Conservation (phyloP, 1,140 invertebrate species). For the Vanessa tameamea region DNA sequence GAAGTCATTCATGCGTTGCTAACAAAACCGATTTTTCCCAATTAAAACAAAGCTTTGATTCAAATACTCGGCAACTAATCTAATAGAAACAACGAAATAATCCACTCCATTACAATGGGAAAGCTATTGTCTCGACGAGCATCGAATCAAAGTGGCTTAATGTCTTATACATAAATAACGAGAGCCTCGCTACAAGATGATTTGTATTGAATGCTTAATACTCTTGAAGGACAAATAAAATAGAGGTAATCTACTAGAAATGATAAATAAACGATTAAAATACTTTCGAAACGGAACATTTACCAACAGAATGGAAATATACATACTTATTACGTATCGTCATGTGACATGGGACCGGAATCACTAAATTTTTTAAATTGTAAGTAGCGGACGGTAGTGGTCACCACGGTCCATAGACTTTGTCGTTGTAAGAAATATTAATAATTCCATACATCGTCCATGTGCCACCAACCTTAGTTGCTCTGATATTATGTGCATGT, state of each 20-base stretch:
- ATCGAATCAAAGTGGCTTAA: constrained; percentile 24
- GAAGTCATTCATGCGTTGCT: constrained; percentile 5
- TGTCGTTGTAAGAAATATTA: too few species aligned
- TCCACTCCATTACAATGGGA: constrained; percentile 14
- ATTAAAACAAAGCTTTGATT: constrained; percentile 14
- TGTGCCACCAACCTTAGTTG: too few species aligned
- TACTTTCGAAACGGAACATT: neutral
- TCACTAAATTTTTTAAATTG: too few species aligned
- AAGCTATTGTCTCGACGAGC: constrained; percentile 15
- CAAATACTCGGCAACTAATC: constrained; percentile 13
- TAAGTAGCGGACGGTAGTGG: too few species aligned
- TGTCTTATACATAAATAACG: constrained; percentile 28
- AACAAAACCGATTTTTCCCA: constrained; percentile 23
- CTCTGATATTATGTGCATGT: too few species aligned
- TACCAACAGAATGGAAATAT: too few species aligned
- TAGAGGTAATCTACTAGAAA: neutral
- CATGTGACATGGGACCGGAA: too few species aligned
- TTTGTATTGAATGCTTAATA: constrained; percentile 5
- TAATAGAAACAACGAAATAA: constrained; percentile 26
- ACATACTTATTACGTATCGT: too few species aligned
- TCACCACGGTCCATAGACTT: too few species aligned
- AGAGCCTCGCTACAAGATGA: constrained; percentile 5
- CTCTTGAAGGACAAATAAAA: neutral
- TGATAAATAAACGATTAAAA: neutral
- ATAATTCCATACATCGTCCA: too few species aligned